These are phyloP conservation scores for Leptinotarsa peninsularis DNA, from an alignment of 2,888 invertebrate genomes.

Conservation along the genomic window DNA sequence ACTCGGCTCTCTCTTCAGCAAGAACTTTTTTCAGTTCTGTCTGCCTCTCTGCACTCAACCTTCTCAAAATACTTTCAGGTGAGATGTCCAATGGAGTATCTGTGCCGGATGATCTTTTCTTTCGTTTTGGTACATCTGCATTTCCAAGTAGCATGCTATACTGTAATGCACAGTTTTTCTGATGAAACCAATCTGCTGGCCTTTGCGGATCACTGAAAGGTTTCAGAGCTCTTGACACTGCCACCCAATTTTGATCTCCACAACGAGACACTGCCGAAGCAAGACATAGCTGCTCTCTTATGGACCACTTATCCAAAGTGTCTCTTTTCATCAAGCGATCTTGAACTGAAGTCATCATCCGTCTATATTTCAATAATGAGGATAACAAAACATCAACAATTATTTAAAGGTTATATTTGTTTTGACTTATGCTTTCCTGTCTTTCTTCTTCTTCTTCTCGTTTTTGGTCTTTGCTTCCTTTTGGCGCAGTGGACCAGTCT, in stretches of 20 bases:
- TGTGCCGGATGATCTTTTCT: slow-evolving; percentile 76
- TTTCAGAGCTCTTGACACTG: slow-evolving; percentile 84
- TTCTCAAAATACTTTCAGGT: slow-evolving; percentile 81
- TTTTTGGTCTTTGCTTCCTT: no score
- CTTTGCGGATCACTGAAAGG: slow-evolving; percentile 81
- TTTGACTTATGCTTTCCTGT: background rate
- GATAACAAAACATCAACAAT: background rate
- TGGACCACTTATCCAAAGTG: slow-evolving; percentile 87
- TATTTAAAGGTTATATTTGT: background rate
- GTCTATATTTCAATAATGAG: background rate
- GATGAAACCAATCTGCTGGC: slow-evolving; percentile 89
- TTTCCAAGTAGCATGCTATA: slow-evolving; percentile 85
- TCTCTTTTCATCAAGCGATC: slow-evolving; percentile 73
- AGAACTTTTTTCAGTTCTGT: slow-evolving; percentile 80
- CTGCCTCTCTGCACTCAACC: slow-evolving; percentile 82
- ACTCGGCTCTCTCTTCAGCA: slow-evolving; percentile 79
- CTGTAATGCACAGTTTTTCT: slow-evolving; percentile 90
- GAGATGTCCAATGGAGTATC: slow-evolving; percentile 75
- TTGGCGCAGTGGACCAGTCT: no score
- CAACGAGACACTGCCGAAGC: slow-evolving; percentile 87
- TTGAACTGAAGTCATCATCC: slow-evolving; percentile 63
- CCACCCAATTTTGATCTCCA: slow-evolving; percentile 94
- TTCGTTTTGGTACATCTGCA: slow-evolving; percentile 86
- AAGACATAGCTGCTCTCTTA: slow-evolving; percentile 84
- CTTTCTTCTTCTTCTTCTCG: no score